Percentiles rank a stretch among this genome's conserved stretches.
These are phyloP conservation scores for Petroica traversi DNA, from an alignment of 2,113 vertebrate genomes.

Conservation along the genomic window DNA sequence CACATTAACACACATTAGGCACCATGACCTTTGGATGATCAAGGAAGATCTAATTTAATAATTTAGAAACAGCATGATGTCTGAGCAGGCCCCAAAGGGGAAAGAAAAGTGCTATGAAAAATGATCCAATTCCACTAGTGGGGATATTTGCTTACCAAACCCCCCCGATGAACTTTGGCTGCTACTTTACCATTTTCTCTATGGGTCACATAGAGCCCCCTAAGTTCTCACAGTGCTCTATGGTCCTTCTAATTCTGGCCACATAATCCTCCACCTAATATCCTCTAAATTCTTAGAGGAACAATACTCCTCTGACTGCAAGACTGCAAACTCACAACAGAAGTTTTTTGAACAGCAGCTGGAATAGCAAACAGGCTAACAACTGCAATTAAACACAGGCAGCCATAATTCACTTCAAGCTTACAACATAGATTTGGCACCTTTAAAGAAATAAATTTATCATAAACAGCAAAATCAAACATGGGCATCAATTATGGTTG, in stretches of 20 bases:
- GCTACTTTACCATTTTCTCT: neutral
- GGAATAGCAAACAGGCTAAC: neutral
- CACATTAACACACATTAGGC: constrained; percentile 66
- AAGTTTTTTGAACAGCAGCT: neutral
- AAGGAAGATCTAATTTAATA: constrained; percentile 65
- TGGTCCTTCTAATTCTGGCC: neutral
- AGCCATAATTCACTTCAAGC: neutral
- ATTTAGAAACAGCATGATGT: neutral
- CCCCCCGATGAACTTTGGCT: neutral
- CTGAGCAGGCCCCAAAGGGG: constrained; percentile 17
- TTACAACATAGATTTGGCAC: neutral
- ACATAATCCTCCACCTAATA: neutral
- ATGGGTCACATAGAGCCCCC: neutral
- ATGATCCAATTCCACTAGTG: neutral
- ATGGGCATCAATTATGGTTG: neutral
- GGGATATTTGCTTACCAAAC: constrained; percentile 28
- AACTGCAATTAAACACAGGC: neutral
- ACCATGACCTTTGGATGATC: constrained; percentile 54
- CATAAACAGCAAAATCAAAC: neutral
- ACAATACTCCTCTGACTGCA: neutral
- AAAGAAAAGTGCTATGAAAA: constrained; percentile 30
- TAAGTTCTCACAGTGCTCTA: neutral
- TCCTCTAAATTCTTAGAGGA: neutral
- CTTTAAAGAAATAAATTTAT: neutral
- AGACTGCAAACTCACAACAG: neutral